These are phyloP conservation scores for Atrina japonica DNA, from an alignment of 2,888 invertebrate species.

Conservation along the genomic window DNA sequence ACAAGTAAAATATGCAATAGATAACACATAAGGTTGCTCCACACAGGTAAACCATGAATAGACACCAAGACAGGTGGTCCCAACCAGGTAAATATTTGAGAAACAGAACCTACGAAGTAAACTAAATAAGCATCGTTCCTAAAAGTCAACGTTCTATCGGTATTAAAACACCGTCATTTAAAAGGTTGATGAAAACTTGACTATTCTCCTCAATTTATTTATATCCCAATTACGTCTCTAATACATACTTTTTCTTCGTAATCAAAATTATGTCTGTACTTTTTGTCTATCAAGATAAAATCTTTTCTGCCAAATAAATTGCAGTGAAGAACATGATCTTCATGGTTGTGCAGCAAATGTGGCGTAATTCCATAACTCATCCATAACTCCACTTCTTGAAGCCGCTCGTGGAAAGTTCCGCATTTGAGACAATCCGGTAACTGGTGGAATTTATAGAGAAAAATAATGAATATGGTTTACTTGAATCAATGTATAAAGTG, in stretches of 20 bases:
- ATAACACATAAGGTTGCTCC: no score
- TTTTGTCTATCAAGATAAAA: constrained; percentile 76
- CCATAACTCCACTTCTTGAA: constrained; percentile 79
- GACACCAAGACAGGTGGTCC: no score
- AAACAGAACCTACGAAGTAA: no score
- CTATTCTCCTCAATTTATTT: no score
- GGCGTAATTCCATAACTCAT: constrained; percentile 79
- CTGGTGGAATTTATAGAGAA: constrained; percentile 58
- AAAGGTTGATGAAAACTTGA: no score
- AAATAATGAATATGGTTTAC: no score
- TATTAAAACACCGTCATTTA: no score
- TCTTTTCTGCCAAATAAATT: constrained; percentile 80
- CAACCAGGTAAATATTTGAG: no score
- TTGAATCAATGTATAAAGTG: background rate
- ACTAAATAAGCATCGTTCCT: no score
- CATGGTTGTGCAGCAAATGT: constrained; percentile 78
- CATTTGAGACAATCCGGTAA: constrained; percentile 75
- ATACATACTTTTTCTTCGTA: constrained; percentile 62
- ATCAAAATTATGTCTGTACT: constrained; percentile 66
- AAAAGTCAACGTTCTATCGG: no score
- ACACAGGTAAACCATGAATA: no score
- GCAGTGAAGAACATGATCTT: constrained; percentile 80
- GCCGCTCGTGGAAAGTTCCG: constrained; percentile 67
- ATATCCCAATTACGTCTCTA: background rate
- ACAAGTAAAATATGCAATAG: no score